Base-by-base conservation (phyloP, 2,888 invertebrate species). In the Ischnus inquisitorius region DNA sequence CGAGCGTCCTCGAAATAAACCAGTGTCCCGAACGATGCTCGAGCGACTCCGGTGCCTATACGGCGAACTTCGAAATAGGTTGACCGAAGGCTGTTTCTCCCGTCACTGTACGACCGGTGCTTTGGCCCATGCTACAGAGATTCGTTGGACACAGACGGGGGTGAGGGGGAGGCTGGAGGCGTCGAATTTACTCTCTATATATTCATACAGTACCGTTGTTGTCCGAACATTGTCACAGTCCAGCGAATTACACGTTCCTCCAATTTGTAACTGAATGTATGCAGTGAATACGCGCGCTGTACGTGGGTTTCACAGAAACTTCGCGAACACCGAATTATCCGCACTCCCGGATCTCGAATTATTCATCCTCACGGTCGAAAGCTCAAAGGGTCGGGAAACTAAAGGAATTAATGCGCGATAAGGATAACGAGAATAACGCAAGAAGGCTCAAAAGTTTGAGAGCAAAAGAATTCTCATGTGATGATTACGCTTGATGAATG, bases 1-100 rank as follows among this genome's bases (percentile, higher is more conserved):
- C 75, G 60, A 83, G 65, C 57, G 43, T 10, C 57, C 64, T 57
- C 16, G 76, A 76, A 76, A 79, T 76, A 71, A 71, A 79, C 75
- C 65, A 41, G 62, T 76, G 64, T 54, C 62, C 46, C 57, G 12
- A 57, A 43, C 51, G 43, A 48, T 48, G 64, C 34, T 4, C 34
- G 8, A 75, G 74, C 51, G 34, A 62, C 48, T 74, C 16, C n/a
- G 10, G 10, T 19, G 65, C 41, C 25, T 25, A 25, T 22, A 28
- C 25, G 22, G 25, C 57, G 25, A 25, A 57, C 22, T 57, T 57
- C 6, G 57, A 57, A 57, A 25, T 25, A 28, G 57, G 14, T 10
- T 22, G 57, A 57, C 12, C 57, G 57, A 57, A 25, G 14, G 57
- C 57, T 57, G 57, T 57, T 57, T 57, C 57, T 28, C 12, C 8